phyloP scores from a whole-genome alignment of 1,140 invertebrate genomes.

The Bombus superbus region DNA sequence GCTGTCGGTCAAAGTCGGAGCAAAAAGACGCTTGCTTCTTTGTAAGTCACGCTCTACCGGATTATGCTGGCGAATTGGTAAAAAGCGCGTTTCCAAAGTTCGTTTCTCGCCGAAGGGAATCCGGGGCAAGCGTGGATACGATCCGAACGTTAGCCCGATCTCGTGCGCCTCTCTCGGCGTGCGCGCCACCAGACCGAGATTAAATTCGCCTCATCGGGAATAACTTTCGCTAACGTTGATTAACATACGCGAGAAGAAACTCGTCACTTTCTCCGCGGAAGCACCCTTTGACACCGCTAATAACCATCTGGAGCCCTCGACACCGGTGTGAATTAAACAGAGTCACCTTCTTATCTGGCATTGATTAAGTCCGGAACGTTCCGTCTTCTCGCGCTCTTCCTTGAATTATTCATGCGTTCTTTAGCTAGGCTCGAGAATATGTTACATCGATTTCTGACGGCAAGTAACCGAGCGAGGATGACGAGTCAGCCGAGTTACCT shows the following conservation, averaged over 20 bases:
- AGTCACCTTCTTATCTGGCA: not conserved
- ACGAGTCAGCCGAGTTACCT: not conserved
- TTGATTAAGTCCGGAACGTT: constrained; percentile 5
- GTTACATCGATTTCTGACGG: constrained; percentile 7
- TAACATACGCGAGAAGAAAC: constrained; percentile 34
- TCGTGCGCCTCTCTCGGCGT: not conserved
- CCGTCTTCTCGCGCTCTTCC: not conserved
- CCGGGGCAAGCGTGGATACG: not conserved
- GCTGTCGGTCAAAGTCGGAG: not conserved
- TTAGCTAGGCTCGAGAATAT: not conserved
- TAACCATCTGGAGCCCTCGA: not conserved
- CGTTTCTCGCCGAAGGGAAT: not conserved
- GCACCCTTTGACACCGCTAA: constrained; percentile 11
- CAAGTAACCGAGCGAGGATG: not conserved
- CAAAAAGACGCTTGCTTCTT: not conserved
- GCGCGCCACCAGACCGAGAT: not conserved
- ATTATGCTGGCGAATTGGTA: constrained; percentile 40
- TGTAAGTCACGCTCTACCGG: not conserved
- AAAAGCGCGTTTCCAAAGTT: constrained; percentile 18
- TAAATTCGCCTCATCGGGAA: constrained; percentile 18
- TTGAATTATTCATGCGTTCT: constrained; percentile 29
- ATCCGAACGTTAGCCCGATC: not conserved
- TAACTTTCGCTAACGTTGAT: constrained; percentile 25
- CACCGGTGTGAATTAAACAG: not conserved
- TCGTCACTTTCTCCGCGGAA: constrained; percentile 21